These are phyloP conservation scores for Salmo trutta DNA, from an alignment of 2,797 vertebrate genomes.

Conservation along the genomic window DNA sequence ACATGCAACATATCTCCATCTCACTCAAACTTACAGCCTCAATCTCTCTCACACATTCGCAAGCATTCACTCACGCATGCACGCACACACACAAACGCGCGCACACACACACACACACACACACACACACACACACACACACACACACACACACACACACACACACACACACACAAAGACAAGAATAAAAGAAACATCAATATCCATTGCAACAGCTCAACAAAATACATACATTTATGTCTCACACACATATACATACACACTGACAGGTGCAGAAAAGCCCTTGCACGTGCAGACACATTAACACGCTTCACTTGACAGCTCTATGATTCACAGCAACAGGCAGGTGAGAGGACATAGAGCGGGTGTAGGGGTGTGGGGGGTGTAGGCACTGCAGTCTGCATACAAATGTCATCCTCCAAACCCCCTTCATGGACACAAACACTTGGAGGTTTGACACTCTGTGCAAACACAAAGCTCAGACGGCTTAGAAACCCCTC, in stretches of 20 bases:
- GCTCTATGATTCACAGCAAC: slow-evolving; percentile 88
- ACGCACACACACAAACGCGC: not conserved
- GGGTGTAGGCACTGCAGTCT: slow-evolving; percentile 66
- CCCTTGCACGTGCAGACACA: slow-evolving; percentile 88
- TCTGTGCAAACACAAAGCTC: slow-evolving; percentile 74
- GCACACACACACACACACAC: too few relatives aligned
- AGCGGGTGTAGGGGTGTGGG: slow-evolving; percentile 44
- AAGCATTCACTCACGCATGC: too few relatives aligned
- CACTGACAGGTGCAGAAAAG: slow-evolving; percentile 85
- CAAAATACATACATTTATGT: too few relatives aligned
- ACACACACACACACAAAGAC: too few relatives aligned
- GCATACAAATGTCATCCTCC: slow-evolving; percentile 80
- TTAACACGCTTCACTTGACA: slow-evolving; percentile 88
- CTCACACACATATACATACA: slow-evolving; percentile 27
- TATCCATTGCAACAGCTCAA: too few relatives aligned
- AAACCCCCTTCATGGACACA: slow-evolving; percentile 24
- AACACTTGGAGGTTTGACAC: slow-evolving; percentile 69
- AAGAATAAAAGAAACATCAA: too few relatives aligned
- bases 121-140: slow-evolving; percentile 2
- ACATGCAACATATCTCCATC: slow-evolving; percentile 10
- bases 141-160: slow-evolving; percentile 64
- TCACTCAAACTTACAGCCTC: not conserved
- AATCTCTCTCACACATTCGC: not conserved
- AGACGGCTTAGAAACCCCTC: slow-evolving; percentile 69
- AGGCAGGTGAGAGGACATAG: slow-evolving; percentile 94